Percentiles rank a stretch among this genome's conserved stretches.
These are phyloP conservation scores for Malurus cyaneus DNA, from an alignment of 2,113 vertebrate species.

Conservation along the genomic window DNA sequence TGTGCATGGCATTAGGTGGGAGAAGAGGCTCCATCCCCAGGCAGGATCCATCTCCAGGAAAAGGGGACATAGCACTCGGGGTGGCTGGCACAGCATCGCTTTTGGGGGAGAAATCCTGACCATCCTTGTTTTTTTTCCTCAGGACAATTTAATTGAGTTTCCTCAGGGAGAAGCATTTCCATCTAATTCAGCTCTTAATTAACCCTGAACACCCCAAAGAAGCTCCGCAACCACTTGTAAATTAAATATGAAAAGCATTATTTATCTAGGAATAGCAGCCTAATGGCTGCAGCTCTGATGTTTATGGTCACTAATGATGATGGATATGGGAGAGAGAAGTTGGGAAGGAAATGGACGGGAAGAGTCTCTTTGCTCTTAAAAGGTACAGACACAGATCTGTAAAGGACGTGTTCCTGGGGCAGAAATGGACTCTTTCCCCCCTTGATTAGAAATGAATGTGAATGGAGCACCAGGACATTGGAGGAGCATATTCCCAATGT, in stretches of 20 bases:
- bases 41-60: no score
- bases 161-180: slow-evolving; percentile 66
- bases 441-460: background rate
- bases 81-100: rapidly evolving
- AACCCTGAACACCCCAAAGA: slow-evolving; percentile 75
- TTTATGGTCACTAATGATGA: slow-evolving; percentile 77
- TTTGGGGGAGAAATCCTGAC: background rate
- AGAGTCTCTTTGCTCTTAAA: background rate
- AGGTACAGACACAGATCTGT: background rate
- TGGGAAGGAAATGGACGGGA: background rate
- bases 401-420: background rate
- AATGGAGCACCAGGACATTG: background rate
- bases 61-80: rapidly evolving
- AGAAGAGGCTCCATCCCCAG: background rate
- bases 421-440: background rate
- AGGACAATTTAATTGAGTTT: slow-evolving; percentile 66
- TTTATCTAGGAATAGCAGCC: slow-evolving; percentile 72
- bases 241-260: slow-evolving; percentile 82
- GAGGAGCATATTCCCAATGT: background rate
- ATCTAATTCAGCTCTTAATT: slow-evolving; percentile 77
- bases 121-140: background rate
- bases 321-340: slow-evolving; percentile 54
- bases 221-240: slow-evolving; percentile 67
- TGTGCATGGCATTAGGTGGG: rapidly evolving
- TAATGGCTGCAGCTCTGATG: slow-evolving; percentile 61